Conservation (phyloP, 23 tunicate genomes). For the Trididemnum clinides region DNA sequence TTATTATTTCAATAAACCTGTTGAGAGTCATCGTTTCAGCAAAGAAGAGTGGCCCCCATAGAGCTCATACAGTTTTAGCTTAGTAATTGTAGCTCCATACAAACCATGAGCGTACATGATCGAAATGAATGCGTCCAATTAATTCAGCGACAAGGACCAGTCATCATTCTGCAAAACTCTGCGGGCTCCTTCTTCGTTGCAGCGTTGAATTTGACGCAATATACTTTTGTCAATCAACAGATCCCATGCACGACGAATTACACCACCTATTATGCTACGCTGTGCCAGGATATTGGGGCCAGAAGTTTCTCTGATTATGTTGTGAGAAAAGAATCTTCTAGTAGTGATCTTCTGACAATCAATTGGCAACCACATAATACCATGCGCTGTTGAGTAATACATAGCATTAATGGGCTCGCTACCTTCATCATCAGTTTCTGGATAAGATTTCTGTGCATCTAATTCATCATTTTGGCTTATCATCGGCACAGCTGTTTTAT, state of each 20-base stretch:
- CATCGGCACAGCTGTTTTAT: background rate
- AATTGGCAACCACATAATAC: background rate
- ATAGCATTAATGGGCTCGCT: background rate
- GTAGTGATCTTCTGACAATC: background rate
- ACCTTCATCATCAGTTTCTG: background rate
- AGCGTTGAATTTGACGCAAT: background rate
- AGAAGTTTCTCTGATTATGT: too few species aligned
- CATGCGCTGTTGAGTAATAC: background rate
- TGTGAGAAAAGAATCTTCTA: background rate
- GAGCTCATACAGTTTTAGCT: background rate
- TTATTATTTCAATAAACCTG: background rate
- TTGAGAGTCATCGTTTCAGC: background rate
- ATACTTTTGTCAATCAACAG: background rate
- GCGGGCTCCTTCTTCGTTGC: background rate
- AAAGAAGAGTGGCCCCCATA: background rate
- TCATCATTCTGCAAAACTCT: background rate
- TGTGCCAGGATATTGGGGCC: background rate
- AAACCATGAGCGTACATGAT: background rate
- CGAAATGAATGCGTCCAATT: background rate
- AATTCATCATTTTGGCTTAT: background rate
- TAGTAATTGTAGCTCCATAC: background rate
- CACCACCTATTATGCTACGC: background rate
- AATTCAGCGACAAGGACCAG: background rate
- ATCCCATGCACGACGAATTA: background rate
- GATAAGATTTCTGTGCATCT: background rate